phyloP scores from a whole-genome alignment of 1,140 invertebrate species.

The Glossosoma conforme region DNA sequence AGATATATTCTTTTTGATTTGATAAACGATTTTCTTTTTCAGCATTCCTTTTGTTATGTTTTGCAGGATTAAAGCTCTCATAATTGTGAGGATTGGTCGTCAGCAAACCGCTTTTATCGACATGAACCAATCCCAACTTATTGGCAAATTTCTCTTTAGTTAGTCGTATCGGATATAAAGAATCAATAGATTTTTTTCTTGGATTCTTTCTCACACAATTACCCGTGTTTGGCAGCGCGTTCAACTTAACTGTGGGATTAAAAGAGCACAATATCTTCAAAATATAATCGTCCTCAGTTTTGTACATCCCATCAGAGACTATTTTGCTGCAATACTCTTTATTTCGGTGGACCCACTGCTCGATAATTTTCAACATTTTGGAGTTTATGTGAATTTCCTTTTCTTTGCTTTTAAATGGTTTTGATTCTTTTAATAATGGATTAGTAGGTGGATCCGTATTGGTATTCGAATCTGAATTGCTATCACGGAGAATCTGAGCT shows the following conservation, averaged over 20 bases:
- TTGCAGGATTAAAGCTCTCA: too few relatives aligned
- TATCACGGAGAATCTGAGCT: too few relatives aligned
- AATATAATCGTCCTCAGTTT: constrained; percentile 15
- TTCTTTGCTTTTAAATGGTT: too few relatives aligned
- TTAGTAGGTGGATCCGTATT: too few relatives aligned
- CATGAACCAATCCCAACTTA: constrained; percentile 11
- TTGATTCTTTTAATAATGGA: too few relatives aligned
- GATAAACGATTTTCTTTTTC: too few relatives aligned
- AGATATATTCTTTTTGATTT: too few relatives aligned
- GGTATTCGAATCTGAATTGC: too few relatives aligned
- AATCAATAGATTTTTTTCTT: neutral
- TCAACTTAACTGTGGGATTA: constrained; percentile 9
- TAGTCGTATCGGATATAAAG: constrained; percentile 1
- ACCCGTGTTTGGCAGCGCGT: neutral
- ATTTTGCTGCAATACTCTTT: constrained; percentile 8
- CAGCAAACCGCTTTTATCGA: too few relatives aligned
- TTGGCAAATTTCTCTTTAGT: constrained; percentile 15
- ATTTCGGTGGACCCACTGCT: constrained; percentile 8
- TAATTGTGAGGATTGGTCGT: too few relatives aligned
- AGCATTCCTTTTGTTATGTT: neutral
- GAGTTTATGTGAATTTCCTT: constrained; percentile 1
- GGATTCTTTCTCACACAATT: neutral
- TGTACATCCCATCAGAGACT: constrained; percentile 12
- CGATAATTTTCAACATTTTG: constrained; percentile 7
- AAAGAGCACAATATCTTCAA: constrained; percentile 5